phyloP scores from a whole-genome alignment of 1,140 invertebrate species.

The Cydia amplana region DNA sequence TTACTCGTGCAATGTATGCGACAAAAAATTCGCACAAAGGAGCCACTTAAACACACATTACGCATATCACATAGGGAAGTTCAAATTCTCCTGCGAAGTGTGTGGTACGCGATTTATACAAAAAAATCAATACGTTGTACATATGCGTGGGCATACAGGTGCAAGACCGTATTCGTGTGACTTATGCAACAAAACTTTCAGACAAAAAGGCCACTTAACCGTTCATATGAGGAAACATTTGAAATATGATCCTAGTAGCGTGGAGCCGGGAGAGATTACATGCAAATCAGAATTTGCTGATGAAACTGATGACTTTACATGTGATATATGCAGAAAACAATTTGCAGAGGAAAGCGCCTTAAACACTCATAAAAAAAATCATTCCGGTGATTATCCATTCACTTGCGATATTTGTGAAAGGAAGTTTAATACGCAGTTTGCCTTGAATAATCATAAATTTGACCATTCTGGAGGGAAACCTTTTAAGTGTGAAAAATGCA shows the following conservation, averaged over 20 bases:
- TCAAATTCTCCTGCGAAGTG: background rate
- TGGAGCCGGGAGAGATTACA: background rate
- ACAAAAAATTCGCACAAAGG: constrained; percentile 1
- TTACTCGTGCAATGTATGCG: background rate
- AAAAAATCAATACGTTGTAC: background rate
- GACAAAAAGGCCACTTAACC: constrained; percentile 1
- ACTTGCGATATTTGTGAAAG: constrained; percentile 3
- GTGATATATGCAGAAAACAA: constrained; percentile 5
- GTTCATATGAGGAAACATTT: background rate
- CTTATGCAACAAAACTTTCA: background rate
- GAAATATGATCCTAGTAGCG: background rate
- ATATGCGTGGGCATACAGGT: background rate
- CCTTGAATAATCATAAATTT: background rate
- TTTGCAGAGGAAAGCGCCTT: background rate
- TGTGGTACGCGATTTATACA: background rate
- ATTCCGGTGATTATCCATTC: background rate
- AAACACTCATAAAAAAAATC: background rate
- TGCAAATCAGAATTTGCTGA: background rate
- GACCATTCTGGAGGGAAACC: background rate
- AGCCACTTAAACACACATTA: background rate
- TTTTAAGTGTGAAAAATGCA: background rate
- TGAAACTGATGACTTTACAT: background rate
- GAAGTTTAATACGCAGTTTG: background rate
- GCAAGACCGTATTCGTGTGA: background rate
- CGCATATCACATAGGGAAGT: background rate